Percentiles rank a stretch among this genome's conserved stretches.
Evolutionary conservation across 2,797 vertebrate species (phyloP).

Genomic region (Enteromius paludinosus): DNA sequence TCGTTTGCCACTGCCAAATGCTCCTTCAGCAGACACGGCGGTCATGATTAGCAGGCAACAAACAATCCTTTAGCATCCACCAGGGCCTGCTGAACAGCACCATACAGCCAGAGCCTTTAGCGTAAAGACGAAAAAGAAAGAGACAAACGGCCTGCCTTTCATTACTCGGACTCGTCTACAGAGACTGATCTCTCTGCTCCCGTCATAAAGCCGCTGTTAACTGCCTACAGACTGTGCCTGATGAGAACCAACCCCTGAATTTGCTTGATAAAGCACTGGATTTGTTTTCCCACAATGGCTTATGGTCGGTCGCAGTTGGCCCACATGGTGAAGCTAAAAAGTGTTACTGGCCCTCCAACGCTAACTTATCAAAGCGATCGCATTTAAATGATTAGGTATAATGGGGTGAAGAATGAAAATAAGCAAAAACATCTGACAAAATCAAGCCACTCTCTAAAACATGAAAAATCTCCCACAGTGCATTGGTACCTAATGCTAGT

Average conservation of each 20-base stretch:
- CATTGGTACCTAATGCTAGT: slow-evolving; percentile 2
- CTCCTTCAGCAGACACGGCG: slow-evolving; percentile 68
- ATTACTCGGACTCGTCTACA: slow-evolving; percentile 42
- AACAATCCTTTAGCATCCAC: slow-evolving; percentile 62
- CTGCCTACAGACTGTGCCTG: slow-evolving; percentile 41
- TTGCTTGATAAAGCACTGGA: slow-evolving; percentile 30
- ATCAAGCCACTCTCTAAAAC: slow-evolving; percentile 6
- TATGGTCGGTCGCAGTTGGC: slow-evolving; percentile 14
- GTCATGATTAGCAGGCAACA: slow-evolving; percentile 72
- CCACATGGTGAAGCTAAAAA: slow-evolving; percentile 16
- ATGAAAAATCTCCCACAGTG: slow-evolving; percentile 10
- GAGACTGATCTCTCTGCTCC: slow-evolving; percentile 45
- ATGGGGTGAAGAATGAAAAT: slow-evolving; percentile 8
- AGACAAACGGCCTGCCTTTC: slow-evolving; percentile 49
- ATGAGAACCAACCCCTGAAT: slow-evolving; percentile 36
- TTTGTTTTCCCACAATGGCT: slow-evolving; percentile 40
- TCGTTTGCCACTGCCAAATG: slow-evolving; percentile 58
- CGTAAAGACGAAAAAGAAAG: slow-evolving; percentile 32
- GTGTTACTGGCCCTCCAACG: slow-evolving; percentile 5
- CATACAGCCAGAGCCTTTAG: slow-evolving; percentile 46
- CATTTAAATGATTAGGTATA: slow-evolving; percentile 19
- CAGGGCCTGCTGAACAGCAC: slow-evolving; percentile 43
- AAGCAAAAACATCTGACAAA: slow-evolving; percentile 25
- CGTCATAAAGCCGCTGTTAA: slow-evolving; percentile 46
- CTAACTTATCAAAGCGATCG: slow-evolving; percentile 26